These are phyloP conservation scores for Cirrhinus mrigala DNA, from an alignment of 2,797 vertebrate species.

Conservation along the genomic window DNA sequence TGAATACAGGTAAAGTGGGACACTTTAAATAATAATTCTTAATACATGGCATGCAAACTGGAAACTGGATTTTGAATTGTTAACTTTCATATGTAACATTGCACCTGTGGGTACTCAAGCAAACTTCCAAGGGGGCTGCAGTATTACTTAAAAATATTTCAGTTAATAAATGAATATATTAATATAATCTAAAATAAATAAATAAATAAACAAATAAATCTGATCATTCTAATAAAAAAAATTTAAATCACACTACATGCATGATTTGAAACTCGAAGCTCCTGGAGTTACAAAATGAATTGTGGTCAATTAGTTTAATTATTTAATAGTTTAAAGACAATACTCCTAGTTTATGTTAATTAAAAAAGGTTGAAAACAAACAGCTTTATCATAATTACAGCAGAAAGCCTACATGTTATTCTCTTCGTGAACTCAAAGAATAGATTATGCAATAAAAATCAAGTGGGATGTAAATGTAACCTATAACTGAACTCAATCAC, in stretches of 20 bases:
- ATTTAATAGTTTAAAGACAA: background rate
- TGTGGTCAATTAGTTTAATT: background rate
- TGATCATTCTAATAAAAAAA: background rate
- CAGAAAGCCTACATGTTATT: background rate
- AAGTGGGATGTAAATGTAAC: background rate
- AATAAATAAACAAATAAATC: no score
- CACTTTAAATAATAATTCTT: no score
- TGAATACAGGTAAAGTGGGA: background rate
- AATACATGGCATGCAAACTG: background rate
- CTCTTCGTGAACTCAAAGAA: background rate
- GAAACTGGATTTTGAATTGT: background rate
- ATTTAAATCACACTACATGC: no score
- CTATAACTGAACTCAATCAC: slow-evolving; percentile 13
- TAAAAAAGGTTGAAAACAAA: background rate
- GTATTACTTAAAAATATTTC: background rate
- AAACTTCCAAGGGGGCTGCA: background rate
- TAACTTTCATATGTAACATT: background rate
- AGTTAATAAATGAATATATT: background rate
- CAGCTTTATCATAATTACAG: background rate
- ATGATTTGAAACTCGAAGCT: background rate
- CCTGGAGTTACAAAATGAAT: background rate
- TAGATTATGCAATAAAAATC: background rate
- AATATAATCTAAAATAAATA: background rate
- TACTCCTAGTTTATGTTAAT: background rate
- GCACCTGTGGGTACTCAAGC: no score